These are phyloP conservation scores for Pomatostomus ruficeps DNA, from an alignment of 2,113 vertebrate species.

Conservation along the genomic window DNA sequence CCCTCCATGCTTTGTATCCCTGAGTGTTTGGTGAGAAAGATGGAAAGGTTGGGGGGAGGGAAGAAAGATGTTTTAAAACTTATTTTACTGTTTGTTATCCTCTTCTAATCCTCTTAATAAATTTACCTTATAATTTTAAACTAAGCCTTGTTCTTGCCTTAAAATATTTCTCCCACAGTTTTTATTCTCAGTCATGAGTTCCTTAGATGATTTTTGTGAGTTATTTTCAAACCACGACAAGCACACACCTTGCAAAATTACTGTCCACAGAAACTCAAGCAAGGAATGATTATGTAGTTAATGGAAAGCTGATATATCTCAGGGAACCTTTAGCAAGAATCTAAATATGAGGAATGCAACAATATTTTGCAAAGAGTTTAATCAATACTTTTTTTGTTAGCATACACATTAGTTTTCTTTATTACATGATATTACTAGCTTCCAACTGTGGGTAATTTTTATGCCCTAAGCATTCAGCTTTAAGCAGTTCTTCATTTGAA, in stretches of 20 bases:
- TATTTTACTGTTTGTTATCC: too few relatives aligned
- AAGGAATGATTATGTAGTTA: neutral
- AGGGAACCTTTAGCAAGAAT: neutral
- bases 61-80: too few relatives aligned
- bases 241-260: fast-evolving
- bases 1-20: too few relatives aligned
- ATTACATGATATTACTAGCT: neutral
- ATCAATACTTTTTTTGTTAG: neutral
- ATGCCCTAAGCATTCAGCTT: neutral
- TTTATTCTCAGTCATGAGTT: too few relatives aligned
- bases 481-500: neutral
- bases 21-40: too few relatives aligned
- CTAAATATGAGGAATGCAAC: neutral
- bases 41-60: too few relatives aligned
- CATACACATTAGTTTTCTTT: neutral
- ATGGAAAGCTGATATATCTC: neutral
- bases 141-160: too few relatives aligned
- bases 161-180: too few relatives aligned
- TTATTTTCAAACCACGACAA: too few relatives aligned
- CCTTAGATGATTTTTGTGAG: too few relatives aligned
- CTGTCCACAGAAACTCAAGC: neutral
- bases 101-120: too few relatives aligned
- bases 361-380: neutral
- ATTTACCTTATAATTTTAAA: too few relatives aligned
- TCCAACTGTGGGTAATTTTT: neutral